Evolutionary conservation across 1,140 invertebrate genomes (phyloP).

Genomic region (Diplogasteroides magnus): DNA sequence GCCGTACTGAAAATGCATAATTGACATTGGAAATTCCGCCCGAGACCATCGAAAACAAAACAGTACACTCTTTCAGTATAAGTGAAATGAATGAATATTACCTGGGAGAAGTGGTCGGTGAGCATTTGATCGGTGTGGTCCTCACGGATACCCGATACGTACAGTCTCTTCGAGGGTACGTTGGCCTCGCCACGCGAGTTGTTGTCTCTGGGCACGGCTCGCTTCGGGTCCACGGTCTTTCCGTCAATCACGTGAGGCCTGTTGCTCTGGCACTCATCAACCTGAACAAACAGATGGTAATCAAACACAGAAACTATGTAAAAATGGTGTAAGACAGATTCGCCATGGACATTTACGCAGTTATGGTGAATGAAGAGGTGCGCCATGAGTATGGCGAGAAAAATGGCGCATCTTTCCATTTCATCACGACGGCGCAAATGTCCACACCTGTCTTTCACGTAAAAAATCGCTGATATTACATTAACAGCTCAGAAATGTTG

Average conservation of each 20-base stretch:
- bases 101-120: constrained; percentile 84
- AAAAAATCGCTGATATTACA: not conserved
- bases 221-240: constrained; percentile 87
- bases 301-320: not conserved
- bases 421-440: no score
- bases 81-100: no score
- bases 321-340: no score
- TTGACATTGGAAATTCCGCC: no score
- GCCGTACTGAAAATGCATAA: no score
- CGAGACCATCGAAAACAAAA: no score
- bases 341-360: no score
- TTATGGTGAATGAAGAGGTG: no score
- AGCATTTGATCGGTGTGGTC: constrained; percentile 49
- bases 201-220: constrained; percentile 81
- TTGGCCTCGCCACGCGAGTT: constrained; percentile 76
- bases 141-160: constrained; percentile 76
- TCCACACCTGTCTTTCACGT: not conserved
- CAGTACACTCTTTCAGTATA: no score
- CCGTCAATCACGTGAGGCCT: constrained; percentile 75
- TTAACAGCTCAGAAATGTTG: not conserved
- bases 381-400: no score
- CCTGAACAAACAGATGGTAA: constrained; percentile 60
- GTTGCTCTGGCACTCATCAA: constrained; percentile 85
- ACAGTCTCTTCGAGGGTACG: constrained; percentile 87
- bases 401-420: no score